Conservation (phyloP, 2,888 invertebrate genomes). For the Bembecia ichneumoniformis region DNA sequence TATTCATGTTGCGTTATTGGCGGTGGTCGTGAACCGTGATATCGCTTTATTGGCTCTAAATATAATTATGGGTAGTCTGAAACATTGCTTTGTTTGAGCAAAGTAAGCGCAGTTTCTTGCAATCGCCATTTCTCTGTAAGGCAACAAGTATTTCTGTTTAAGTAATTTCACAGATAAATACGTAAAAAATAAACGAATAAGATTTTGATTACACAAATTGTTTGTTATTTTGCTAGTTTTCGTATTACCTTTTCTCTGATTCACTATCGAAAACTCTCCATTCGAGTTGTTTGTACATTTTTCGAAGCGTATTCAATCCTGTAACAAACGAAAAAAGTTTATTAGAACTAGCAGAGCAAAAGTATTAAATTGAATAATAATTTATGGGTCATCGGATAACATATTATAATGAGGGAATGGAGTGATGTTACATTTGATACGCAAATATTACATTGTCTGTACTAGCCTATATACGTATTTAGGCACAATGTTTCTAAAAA, state of each 20-base stretch:
- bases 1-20: conserved; percentile 38
- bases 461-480: too few relatives aligned
- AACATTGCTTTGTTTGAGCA: conserved; percentile 27
- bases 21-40: conserved; percentile 17
- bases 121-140: conserved; percentile 49
- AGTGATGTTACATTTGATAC: too few relatives aligned
- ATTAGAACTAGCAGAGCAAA: neutral
- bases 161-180: neutral
- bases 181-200: too few relatives aligned
- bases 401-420: too few relatives aligned
- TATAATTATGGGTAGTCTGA: conserved; percentile 19
- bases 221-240: too few relatives aligned
- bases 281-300: conserved; percentile 47
- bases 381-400: too few relatives aligned
- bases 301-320: conserved; percentile 36
- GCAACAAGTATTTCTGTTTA: conserved; percentile 14
- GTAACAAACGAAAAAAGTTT: conserved; percentile 39
- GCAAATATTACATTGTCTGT: too few relatives aligned
- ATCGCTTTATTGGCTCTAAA: conserved; percentile 20
- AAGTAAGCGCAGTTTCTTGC: conserved; percentile 23
- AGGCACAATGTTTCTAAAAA: too few relatives aligned
- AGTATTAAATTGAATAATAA: too few relatives aligned
- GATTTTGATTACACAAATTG: conserved; percentile 3
- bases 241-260: too few relatives aligned
- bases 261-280: conserved; percentile 35